Evolutionary conservation across 1,140 invertebrate species (phyloP).

Genomic region (Hyphantria cunea): DNA sequence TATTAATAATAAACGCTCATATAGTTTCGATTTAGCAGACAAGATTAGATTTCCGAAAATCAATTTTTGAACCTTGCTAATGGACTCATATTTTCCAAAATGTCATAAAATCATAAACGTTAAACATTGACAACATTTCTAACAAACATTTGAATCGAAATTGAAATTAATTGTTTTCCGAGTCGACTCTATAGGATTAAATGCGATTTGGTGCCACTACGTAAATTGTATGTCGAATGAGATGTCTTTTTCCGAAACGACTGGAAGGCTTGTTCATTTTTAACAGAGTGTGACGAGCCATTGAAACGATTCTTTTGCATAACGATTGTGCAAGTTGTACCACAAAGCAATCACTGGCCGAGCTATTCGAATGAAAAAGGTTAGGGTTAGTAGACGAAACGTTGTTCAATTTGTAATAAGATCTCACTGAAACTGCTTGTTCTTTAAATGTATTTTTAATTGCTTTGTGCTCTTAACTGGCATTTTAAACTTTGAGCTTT

Average conservation of each 20-base stretch:
- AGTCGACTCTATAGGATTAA: constrained; percentile 50
- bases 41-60: too few species aligned
- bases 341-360: background rate
- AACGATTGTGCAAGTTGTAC: constrained; percentile 5
- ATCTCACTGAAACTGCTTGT: too few species aligned
- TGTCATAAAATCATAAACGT: constrained; percentile 17
- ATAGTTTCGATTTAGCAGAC: too few species aligned
- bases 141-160: constrained; percentile 50
- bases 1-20: too few species aligned
- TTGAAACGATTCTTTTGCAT: constrained; percentile 22
- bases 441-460: too few species aligned
- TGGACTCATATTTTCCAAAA: too few species aligned
- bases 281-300: constrained; percentile 23
- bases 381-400: too few species aligned
- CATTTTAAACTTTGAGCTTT: too few species aligned
- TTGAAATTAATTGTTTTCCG: constrained; percentile 75
- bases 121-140: constrained; percentile 39
- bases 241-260: constrained; percentile 56
- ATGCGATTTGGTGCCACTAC: constrained; percentile 51
- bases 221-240: constrained; percentile 67
- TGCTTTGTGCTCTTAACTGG: too few species aligned
- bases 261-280: constrained; percentile 33
- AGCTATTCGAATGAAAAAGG: background rate
- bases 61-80: too few species aligned
- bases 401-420: too few species aligned